Conservation (phyloP, 2,797 vertebrate species). For the Darevskia nairensis region DNA sequence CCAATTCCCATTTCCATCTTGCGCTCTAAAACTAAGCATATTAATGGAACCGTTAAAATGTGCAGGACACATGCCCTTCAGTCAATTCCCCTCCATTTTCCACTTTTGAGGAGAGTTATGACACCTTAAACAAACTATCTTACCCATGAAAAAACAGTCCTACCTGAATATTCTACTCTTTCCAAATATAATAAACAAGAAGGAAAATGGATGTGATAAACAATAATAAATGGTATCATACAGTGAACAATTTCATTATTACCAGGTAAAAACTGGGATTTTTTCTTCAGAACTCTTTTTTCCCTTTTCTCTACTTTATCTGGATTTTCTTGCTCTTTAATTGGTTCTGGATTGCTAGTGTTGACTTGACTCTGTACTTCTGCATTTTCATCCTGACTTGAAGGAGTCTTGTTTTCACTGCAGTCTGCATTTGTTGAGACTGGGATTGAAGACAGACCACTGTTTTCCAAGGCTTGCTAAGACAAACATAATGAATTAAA, state of each 20-base stretch:
- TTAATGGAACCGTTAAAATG: too few relatives aligned
- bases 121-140: too few relatives aligned
- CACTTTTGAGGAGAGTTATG: too few relatives aligned
- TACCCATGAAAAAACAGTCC: too few relatives aligned
- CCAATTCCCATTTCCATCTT: too few relatives aligned
- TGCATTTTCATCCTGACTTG: constrained; percentile 71
- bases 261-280: constrained; percentile 90
- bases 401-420: constrained; percentile 69
- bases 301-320: constrained; percentile 88
- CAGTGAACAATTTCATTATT: constrained; percentile 53
- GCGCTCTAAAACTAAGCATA: too few relatives aligned
- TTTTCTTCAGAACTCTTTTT: constrained; percentile 93
- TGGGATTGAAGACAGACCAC: constrained; percentile 92
- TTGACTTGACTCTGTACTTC: constrained; percentile 71
- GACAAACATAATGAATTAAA: constrained; percentile 62
- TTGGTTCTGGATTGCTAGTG: constrained; percentile 76
- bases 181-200: not conserved
- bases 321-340: constrained; percentile 74
- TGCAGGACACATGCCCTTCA: too few relatives aligned
- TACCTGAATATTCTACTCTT: too few relatives aligned
- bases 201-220: not conserved
- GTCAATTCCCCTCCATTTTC: too few relatives aligned
- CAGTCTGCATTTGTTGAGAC: constrained; percentile 86
- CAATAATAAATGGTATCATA: not conserved
- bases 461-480: constrained; percentile 99